These are phyloP conservation scores for Tangara arthus DNA, from an alignment of 2,797 vertebrate genomes.

Conservation along the genomic window DNA sequence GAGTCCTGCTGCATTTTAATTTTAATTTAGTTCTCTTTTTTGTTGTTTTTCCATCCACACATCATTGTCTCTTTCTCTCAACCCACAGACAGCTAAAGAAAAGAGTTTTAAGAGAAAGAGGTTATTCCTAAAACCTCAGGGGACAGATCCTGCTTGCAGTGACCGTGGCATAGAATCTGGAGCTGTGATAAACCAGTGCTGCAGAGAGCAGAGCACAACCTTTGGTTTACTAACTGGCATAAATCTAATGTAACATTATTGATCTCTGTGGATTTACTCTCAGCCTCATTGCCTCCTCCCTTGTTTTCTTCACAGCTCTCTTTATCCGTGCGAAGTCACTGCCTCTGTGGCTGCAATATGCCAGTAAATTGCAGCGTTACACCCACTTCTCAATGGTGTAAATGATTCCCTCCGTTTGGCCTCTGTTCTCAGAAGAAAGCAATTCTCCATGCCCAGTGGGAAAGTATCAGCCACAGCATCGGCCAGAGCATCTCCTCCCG, in stretches of 20 bases:
- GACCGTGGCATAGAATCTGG: neutral
- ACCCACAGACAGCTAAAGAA: neutral
- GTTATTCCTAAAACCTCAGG: neutral
- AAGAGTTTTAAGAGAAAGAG: neutral
- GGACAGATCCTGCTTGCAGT: neutral
- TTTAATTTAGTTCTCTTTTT: slow-evolving; percentile 27
- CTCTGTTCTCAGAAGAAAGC: neutral
- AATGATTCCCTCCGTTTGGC: neutral
- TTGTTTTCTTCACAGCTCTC: slow-evolving; percentile 14
- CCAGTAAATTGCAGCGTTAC: slow-evolving; percentile 13
- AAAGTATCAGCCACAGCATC: neutral
- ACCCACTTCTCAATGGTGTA: neutral
- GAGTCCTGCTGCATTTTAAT: slow-evolving; percentile 22
- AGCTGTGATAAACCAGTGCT: neutral
- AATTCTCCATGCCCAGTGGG: neutral
- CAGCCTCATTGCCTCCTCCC: neutral
- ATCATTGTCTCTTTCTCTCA: slow-evolving; percentile 2
- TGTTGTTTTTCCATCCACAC: slow-evolving; percentile 12
- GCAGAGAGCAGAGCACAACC: neutral
- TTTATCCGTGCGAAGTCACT: neutral
- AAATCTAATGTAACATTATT: neutral
- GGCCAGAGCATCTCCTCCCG: neutral
- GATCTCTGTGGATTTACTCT: slow-evolving; percentile 44
- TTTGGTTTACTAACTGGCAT: slow-evolving; percentile 8
- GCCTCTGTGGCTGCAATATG: neutral